Percentiles rank a stretch among this genome's conserved stretches.
These are phyloP conservation scores for Stomatorhinus walkeri DNA, from an alignment of 2,797 vertebrate genomes.

Conservation along the genomic window DNA sequence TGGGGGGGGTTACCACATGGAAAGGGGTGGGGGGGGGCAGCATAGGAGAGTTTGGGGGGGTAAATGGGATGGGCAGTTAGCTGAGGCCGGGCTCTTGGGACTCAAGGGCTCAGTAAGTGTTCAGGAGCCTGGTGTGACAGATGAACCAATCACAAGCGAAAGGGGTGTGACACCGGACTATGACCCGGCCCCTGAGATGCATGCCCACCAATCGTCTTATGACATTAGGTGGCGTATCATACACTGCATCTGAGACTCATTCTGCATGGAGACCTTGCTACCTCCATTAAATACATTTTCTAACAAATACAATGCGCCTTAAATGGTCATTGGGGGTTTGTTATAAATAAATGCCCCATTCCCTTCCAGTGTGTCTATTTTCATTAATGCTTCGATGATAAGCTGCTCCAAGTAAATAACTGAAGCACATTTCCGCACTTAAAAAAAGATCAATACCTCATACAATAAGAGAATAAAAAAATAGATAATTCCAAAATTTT, in stretches of 20 bases:
- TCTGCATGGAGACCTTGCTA: neutral
- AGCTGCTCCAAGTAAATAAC: slow-evolving; percentile 27
- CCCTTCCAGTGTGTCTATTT: slow-evolving; percentile 31
- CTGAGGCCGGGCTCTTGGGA: neutral
- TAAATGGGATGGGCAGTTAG: neutral
- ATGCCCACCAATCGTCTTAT: neutral
- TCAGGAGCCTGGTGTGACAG: neutral
- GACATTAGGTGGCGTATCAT: neutral
- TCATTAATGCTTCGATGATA: slow-evolving; percentile 31
- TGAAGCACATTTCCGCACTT: neutral
- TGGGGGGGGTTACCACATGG: neutral
- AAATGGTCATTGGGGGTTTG: slow-evolving; percentile 12
- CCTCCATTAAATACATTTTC: slow-evolving; percentile 42
- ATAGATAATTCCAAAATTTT: slow-evolving; percentile 4
- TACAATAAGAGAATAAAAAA: slow-evolving; percentile 6
- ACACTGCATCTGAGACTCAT: neutral
- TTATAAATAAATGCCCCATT: slow-evolving; percentile 41
- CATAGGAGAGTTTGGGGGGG: neutral
- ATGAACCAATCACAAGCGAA: neutral
- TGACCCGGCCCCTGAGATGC: neutral
- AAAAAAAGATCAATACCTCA: slow-evolving; percentile 28
- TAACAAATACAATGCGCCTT: slow-evolving; percentile 19
- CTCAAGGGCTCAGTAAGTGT: neutral
- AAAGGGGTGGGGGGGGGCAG: neutral
- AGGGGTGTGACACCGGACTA: neutral